Evolutionary conservation across 2,797 vertebrate species (phyloP).

Genomic region (Eidolon dupreanum): DNA sequence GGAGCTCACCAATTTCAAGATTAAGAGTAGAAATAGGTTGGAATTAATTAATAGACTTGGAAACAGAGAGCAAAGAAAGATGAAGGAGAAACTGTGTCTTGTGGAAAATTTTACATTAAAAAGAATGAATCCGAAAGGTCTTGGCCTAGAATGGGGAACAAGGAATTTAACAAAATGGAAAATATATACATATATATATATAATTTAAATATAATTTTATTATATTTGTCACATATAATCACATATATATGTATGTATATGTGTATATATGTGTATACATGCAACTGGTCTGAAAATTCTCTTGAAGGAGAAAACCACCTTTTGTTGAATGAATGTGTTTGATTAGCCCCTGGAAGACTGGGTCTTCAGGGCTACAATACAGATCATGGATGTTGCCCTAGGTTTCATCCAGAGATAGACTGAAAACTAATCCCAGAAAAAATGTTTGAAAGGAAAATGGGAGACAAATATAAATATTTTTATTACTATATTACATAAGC

Average conservation of each 20-base stretch:
- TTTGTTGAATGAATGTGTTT: not conserved
- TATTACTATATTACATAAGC: not conserved
- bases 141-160: not conserved
- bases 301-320: not conserved
- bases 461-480: not conserved
- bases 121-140: not conserved
- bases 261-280: not conserved
- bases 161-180: not conserved
- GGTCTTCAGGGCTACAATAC: not conserved
- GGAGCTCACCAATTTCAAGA: not conserved
- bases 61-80: conserved; percentile 16
- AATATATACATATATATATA: not conserved
- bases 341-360: not conserved
- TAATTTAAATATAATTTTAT: not conserved
- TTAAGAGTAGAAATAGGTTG: not conserved
- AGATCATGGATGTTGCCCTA: not conserved
- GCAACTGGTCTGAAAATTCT: not conserved
- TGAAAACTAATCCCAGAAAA: not conserved
- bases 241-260: not conserved
- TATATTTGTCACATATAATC: not conserved
- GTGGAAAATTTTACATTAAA: not conserved
- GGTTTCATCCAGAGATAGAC: not conserved
- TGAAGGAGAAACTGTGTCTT: not conserved
- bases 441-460: not conserved
- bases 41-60: conserved; percentile 7